Conservation (phyloP, 2,797 vertebrate genomes). For the Platyrinchus mystaceus region DNA sequence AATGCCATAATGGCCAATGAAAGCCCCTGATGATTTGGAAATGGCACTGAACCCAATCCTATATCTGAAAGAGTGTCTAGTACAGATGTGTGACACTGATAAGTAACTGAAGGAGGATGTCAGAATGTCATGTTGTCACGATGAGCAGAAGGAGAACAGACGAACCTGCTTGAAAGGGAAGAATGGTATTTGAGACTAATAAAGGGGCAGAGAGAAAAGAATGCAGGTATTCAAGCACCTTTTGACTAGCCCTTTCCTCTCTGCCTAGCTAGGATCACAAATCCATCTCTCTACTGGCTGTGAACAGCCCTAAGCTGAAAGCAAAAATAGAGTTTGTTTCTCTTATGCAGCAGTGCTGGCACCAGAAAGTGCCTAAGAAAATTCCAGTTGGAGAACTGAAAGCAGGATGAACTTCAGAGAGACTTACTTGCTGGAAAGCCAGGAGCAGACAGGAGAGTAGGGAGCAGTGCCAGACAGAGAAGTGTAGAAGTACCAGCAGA, state of each 20-base stretch:
- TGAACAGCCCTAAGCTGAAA: background rate
- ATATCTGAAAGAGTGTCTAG: too few relatives aligned
- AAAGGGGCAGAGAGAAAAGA: background rate
- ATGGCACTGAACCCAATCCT: too few relatives aligned
- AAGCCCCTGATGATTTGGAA: too few relatives aligned
- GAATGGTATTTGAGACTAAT: background rate
- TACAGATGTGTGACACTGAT: too few relatives aligned
- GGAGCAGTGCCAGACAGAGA: accelerated
- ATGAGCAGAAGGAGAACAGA: background rate
- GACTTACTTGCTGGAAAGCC: background rate
- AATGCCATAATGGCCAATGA: too few relatives aligned
- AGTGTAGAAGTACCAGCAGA: too few relatives aligned
- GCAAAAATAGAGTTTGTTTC: background rate
- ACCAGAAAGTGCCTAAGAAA: background rate
- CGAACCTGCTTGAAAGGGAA: background rate
- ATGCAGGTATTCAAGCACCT: background rate
- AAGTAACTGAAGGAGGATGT: background rate
- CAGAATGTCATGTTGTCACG: background rate
- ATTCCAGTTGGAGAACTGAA: background rate
- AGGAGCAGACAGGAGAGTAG: background rate
- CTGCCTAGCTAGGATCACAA: background rate
- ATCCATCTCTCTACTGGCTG: background rate
- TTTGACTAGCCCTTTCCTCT: background rate
- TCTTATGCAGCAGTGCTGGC: background rate
- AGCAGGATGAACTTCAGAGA: background rate